A percentile compares a stretch with the other conserved stretches of the same genome.
Conservation (phyloP, 2,888 invertebrate genomes). For the Phlogophora meticulosa region DNA sequence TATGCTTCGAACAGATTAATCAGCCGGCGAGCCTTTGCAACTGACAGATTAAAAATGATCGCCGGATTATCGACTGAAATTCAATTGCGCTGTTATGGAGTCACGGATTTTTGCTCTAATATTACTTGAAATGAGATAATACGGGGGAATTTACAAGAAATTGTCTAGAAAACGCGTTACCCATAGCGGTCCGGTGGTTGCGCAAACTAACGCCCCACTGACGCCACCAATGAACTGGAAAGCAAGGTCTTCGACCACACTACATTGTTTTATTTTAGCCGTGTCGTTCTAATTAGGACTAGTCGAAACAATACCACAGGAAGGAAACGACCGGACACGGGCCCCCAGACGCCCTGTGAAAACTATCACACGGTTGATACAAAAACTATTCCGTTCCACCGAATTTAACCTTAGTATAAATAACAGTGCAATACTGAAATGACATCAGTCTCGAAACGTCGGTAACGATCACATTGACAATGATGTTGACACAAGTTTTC, state of each 20-base stretch:
- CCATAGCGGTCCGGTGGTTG: slow-evolving; percentile 79
- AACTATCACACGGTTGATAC: slow-evolving; percentile 84
- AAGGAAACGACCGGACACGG: slow-evolving; percentile 87
- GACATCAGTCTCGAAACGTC: slow-evolving; percentile 86
- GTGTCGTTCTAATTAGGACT: slow-evolving; percentile 87
- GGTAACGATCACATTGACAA: slow-evolving; percentile 73
- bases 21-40: slow-evolving; percentile 30
- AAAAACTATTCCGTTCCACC: slow-evolving; percentile 85
- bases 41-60: slow-evolving; percentile 39
- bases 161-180: slow-evolving; percentile 83
- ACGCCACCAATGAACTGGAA: slow-evolving; percentile 88
- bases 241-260: slow-evolving; percentile 88
- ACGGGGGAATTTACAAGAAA: slow-evolving; percentile 68
- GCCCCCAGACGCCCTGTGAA: slow-evolving; percentile 79
- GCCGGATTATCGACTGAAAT: slow-evolving; percentile 30
- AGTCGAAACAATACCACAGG: slow-evolving; percentile 90
- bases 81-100: neutral
- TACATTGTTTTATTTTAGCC: slow-evolving; percentile 86
- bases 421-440: slow-evolving; percentile 85
- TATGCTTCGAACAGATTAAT: slow-evolving; percentile 62
- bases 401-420: slow-evolving; percentile 88
- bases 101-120: slow-evolving; percentile 10
- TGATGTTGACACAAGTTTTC: slow-evolving; percentile 81
- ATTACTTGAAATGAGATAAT: slow-evolving; percentile 64
- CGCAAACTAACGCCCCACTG: slow-evolving; percentile 86